Base-by-base conservation (phyloP, 1,140 invertebrate genomes). In the Drosophila rhopaloa region DNA sequence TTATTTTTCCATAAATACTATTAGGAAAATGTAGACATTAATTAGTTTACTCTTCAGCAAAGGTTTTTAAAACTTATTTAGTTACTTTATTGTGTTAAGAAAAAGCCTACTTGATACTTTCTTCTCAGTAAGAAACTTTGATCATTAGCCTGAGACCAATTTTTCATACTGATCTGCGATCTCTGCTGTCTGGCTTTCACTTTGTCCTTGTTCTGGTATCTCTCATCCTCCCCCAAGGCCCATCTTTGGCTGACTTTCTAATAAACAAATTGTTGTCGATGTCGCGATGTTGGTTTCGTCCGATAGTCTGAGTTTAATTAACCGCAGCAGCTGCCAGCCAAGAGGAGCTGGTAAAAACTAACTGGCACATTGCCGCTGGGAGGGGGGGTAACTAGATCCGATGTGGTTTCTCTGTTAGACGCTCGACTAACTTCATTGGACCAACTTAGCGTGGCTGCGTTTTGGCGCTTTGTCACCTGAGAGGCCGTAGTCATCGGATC, bases 391-490 rank as follows among this genome's bases (percentile, higher is more conserved):
- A 86, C 79, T 50, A 50, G 71, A 86, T 65, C 78, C 67, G 44
- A 57, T 85, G 81, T 37, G 81, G 81, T 81, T 79, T 61, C 32
- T 35, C 58, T 32, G 54, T 74, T 54, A 60, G 72, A 41, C 67
- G 79, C 73, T 76, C 63, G 57, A 62, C 79, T 73, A 81, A 76
- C 79, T 81, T 58, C 43, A 78, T 56, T 44, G 55, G 81, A 40
- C 56, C 14, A 40, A 41, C 59, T 47, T 29, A 51, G 38, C 19
- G n/a, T 56, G n/a, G 58, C 37, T 61, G 47, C 59, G 67, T 73
- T 57, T 41, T 47, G 55, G 55, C 54, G 68, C 61, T 60, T 82
- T 86, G 82, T 86, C 83, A 86, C 77, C 79, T 53, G 76, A 86
- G 80, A 78, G 58, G 59, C 62, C 46, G 27, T 41, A 60, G 73